Evolutionary conservation across 2,797 vertebrate genomes (phyloP), one percentile per base, ranked within the genome.

Genomic region (Heterohyrax brucei): DNA sequence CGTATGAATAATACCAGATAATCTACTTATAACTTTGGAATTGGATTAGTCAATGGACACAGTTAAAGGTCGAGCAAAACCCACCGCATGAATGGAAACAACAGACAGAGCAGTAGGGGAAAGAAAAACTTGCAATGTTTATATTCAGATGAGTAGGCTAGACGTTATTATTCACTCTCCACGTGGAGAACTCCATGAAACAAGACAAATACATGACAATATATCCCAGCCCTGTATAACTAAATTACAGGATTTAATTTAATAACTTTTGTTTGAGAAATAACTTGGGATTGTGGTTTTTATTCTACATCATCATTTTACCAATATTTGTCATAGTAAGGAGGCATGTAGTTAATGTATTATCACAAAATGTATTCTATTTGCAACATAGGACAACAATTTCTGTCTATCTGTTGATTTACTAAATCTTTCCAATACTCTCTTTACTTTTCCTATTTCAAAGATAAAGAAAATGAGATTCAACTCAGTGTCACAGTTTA

Each of bases 1-100:
- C 64, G 85, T 68, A 87, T 89, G 28, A 18, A 90, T 87, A 7
- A 46, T 53, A 14, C 86, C 22, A 87, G 19, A 95, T 87, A 81
- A 72, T 50, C 50, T 90, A 66, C 4, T 2, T n/a, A 22, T 84
- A 84, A 76, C 10, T 10, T 94, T 82, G 19, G 26, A 77, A 86
- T 79, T 68, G 26, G 3, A 26, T 79, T 28, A 75, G 87, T 61
- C 30, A 78, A 22, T 59, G 19, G 12, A 46, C 10, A 78, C 14
- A 28, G 80, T 44, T 66, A 56, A 91, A 66, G 48, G n/a, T 46
- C 12, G 92, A 93, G 1, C 5, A 78, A 48, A 92, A 19, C 19
- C 28, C 39, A 1, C 84, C 33, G 3, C 56, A n/a, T 81, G 0
- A 3, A 94, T 18, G 59, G 26, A 85, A 75, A 14, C 16, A 50